Evolutionary conservation across 2,113 vertebrate genomes (phyloP).

Genomic region (Cichladusa arquata): DNA sequence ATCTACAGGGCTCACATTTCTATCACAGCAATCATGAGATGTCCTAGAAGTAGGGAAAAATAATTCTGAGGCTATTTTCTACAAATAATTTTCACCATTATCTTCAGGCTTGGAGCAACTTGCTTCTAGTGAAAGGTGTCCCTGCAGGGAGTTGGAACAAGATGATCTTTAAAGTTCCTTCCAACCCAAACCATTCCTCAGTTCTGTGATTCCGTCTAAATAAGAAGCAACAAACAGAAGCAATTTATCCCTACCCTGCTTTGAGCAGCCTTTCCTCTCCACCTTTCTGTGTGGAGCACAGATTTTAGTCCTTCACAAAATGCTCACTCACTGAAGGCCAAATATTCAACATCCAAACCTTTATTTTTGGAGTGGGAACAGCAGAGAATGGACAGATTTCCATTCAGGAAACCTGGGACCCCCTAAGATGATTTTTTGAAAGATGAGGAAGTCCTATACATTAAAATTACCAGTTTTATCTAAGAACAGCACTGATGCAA

Average conservation of each 20-base stretch:
- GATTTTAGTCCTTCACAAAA: not conserved
- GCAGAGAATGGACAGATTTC: not conserved
- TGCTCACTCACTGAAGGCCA: not conserved
- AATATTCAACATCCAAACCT: not conserved
- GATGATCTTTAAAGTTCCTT: not conserved
- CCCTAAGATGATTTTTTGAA: not conserved
- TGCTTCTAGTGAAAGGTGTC: not conserved
- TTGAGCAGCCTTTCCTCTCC: not conserved
- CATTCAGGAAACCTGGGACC: not conserved
- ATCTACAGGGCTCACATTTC: not conserved
- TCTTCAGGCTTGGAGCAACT: not conserved
- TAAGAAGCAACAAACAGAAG: not conserved
- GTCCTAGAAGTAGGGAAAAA: not conserved
- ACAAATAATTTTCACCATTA: not conserved
- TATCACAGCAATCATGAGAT: not conserved
- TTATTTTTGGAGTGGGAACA: not conserved
- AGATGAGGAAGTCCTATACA: not conserved
- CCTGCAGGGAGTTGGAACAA: not conserved
- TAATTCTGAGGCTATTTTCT: not conserved
- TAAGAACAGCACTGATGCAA: not conserved
- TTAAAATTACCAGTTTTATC: not conserved
- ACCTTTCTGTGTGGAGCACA: rapidly evolving
- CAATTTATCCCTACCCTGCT: not conserved
- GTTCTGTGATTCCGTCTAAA: not conserved
- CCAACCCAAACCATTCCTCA: not conserved